These are phyloP conservation scores for Ispidina picta DNA, from an alignment of 2,797 vertebrate genomes.

Conservation along the genomic window DNA sequence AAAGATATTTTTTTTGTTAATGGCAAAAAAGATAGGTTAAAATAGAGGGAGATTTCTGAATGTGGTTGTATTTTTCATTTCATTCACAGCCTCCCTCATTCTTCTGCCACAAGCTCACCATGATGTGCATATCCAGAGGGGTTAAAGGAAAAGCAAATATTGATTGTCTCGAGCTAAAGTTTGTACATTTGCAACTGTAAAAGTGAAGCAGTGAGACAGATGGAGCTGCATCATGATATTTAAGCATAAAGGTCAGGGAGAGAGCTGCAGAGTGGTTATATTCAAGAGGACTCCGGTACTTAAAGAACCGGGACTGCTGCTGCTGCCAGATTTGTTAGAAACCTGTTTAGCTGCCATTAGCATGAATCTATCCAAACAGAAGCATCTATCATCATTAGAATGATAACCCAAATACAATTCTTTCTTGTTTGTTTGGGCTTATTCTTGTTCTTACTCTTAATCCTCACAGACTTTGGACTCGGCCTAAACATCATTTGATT, in stretches of 20 bases:
- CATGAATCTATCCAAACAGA: slow-evolving; percentile 5
- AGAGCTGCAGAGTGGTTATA: slow-evolving; percentile 33
- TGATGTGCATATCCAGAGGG: not conserved
- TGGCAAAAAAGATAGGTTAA: not conserved
- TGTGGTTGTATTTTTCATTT: slow-evolving; percentile 10
- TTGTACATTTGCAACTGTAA: not conserved
- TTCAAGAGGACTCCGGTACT: slow-evolving; percentile 9
- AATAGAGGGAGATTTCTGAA: not conserved
- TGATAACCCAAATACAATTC: not conserved
- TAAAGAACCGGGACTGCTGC: slow-evolving; percentile 16
- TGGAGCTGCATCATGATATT: slow-evolving; percentile 52
- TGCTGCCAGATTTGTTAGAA: slow-evolving; percentile 23
- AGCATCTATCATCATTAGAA: slow-evolving; percentile 4
- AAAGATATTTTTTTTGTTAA: not conserved
- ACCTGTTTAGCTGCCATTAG: not conserved
- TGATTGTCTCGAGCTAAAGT: slow-evolving; percentile 41
- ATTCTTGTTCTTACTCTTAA: not conserved
- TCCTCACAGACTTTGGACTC: slow-evolving; percentile 19
- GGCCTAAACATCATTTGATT: slow-evolving; percentile 10
- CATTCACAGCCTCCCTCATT: not conserved
- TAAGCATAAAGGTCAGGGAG: slow-evolving; percentile 55
- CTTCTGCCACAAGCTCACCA: not conserved
- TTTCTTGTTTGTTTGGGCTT: not conserved
- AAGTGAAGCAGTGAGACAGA: slow-evolving; percentile 54
- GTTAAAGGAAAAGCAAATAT: slow-evolving; percentile 67